Evolutionary conservation across 2,888 invertebrate genomes (phyloP), one percentile per base, ranked within the genome.

Genomic region (Acronicta aceris): DNA sequence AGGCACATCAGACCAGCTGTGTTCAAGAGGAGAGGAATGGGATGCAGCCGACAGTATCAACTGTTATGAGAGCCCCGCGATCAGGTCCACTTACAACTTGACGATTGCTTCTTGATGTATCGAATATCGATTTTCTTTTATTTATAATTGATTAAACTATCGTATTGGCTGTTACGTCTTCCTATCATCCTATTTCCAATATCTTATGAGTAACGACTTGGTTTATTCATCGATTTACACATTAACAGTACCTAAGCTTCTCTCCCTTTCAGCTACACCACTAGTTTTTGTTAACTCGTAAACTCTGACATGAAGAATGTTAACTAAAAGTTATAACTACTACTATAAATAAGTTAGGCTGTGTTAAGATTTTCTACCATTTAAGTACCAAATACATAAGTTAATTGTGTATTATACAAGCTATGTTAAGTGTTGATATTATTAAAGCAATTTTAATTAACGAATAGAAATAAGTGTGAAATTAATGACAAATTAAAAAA

Each of bases 1-100:
- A 66, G 76, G 25, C 80, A 84, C 43, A 77, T 85, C 15, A 70
- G 82, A 45, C 86, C 88, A 0, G 78, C 80, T 2, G 71, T 85
- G 16, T 85, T 84, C 53, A 73, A 74, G 21, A 65, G 76, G 21
- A 62, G 64, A 49, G 71, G 65, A 5, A 17, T 76, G 36, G 38
- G 53, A 0, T 49, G 21, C 30, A 36, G 50, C 7, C 61, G 45
- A 4, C 50, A 59, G 36, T 79, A 79, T 54, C 69, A 75, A 47
- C 40, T 61, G 30, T 62, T 76, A 51, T 69, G 65, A 78, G 16
- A 27, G 2, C 45, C 15, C 9, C 2, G 4, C 6, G 16, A 5
- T 38, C n/a, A n/a, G 38, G 13, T 12, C 4, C 0, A 0, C 1
- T 36, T 13, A 36, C 4, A 13, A 36, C 13, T 2, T 5, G 36